Evolutionary conservation across 2,797 vertebrate genomes (phyloP).

Genomic region (Acanthopagrus latus): DNA sequence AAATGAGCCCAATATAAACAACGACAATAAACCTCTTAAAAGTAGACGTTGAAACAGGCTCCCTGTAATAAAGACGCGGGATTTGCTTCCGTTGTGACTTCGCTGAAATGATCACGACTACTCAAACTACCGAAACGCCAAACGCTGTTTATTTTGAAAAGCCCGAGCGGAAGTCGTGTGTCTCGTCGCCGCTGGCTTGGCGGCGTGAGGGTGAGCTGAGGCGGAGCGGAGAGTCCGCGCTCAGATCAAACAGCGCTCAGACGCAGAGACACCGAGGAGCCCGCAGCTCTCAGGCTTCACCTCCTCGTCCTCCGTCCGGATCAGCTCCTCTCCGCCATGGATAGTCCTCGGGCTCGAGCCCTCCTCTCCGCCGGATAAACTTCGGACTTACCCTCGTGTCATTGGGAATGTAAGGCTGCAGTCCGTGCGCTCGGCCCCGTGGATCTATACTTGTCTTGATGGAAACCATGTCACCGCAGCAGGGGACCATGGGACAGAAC

Average conservation of each 20-base stretch:
- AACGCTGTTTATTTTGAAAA: constrained; percentile 63
- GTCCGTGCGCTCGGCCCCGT: constrained; percentile 54
- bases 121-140: too few species aligned
- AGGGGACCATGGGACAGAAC: constrained; percentile 90
- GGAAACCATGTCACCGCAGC: constrained; percentile 95
- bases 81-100: neutral
- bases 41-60: neutral
- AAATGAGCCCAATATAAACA: neutral
- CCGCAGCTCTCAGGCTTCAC: neutral
- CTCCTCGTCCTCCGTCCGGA: neutral
- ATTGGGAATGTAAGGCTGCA: constrained; percentile 68
- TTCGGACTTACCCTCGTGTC: constrained; percentile 47
- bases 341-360: constrained; percentile 6
- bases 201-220: neutral
- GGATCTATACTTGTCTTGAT: constrained; percentile 83
- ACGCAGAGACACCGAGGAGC: neutral
- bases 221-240: neutral
- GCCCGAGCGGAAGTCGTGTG: neutral
- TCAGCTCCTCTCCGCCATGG: constrained; percentile 58
- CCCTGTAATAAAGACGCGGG: too few species aligned
- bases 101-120: neutral
- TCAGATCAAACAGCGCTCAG: constrained; percentile 43
- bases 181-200: neutral
- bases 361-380: constrained; percentile 64
- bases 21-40: neutral